Conservation (phyloP, 2,113 vertebrate species). For the Aspidoscelis tigris region DNA sequence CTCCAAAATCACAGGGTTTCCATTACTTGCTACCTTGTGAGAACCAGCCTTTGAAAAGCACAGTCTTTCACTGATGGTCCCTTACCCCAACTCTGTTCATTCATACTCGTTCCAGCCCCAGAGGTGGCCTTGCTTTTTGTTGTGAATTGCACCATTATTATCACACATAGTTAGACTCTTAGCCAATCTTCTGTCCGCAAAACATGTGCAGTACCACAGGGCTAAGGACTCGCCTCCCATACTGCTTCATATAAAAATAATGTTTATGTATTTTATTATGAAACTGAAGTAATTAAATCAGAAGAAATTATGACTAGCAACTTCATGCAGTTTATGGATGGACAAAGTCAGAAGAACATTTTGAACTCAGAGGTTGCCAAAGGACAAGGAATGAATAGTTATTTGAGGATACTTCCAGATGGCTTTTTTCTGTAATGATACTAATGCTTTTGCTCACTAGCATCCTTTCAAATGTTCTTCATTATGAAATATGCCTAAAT, state of each 20-base stretch:
- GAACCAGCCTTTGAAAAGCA: not conserved
- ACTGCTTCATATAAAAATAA: not conserved
- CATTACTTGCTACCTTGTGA: too few relatives aligned
- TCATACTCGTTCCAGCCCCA: too few relatives aligned
- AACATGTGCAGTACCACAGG: not conserved
- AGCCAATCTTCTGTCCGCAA: not conserved
- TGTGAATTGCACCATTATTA: too few relatives aligned
- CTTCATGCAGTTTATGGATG: not conserved
- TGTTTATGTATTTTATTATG: not conserved
- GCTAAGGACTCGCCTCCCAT: not conserved
- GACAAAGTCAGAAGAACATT: not conserved
- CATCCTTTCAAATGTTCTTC: not conserved
- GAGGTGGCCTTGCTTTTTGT: too few relatives aligned
- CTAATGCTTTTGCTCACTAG: not conserved
- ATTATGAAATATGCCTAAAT: not conserved
- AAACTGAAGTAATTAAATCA: not conserved
- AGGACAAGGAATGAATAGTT: not conserved
- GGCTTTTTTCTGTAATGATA: not conserved
- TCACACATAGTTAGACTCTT: not conserved
- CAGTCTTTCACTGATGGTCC: too few relatives aligned
- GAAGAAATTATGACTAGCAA: not conserved
- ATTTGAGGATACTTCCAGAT: not conserved
- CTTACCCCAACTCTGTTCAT: too few relatives aligned
- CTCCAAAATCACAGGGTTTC: too few relatives aligned
- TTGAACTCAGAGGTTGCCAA: not conserved